Evolutionary conservation across 2,797 vertebrate species (phyloP), one percentile per base, ranked within the genome.

Genomic region (Sciurus carolinensis): DNA sequence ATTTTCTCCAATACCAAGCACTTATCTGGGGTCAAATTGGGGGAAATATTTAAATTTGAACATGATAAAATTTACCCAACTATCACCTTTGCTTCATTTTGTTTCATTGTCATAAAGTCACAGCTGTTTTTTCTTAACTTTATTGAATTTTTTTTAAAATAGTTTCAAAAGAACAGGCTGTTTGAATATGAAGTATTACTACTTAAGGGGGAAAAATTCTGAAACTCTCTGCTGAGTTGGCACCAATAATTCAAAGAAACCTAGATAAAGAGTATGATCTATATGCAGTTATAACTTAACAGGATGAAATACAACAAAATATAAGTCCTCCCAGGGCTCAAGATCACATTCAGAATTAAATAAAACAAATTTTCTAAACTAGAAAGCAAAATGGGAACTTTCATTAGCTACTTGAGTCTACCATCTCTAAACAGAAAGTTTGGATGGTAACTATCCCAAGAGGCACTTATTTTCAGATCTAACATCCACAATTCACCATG

Each of bases 321-420:
- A 15, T 66, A 94, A 93, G 44, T 75, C 57, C 44, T 72, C 47
- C 20, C 14, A 76, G n/a, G 86, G 39, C 64, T 96, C 73, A 93
- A 93, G 57, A 82, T 97, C 95, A 96, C 26, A 87, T 91, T 93
- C 50, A 85, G 66, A 94, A 95, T 67, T 82, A 90, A 57, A 90
- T 42, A 97, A 54, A 90, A 90, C 93, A 71, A 33, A 50, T 77
- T 77, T 57, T 77, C 67, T 85, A 94, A 91, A 47, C 59, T 47
- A 83, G 42, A 93, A 83, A 92, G 57, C 22, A 88, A 94, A 83
- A 84, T 11, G 44, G 36, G 47, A 81, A 71, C 72, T 84, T 72
- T 33, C 75, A 54, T 44, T 39, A 72, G 79, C 69, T 86, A 36
- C 57, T 69, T 24, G 57, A 73, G 13, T 93, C 76, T 52, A 66